Evolutionary conservation across 2,797 vertebrate genomes (phyloP).

Genomic region (Melanotaenia nigrans): DNA sequence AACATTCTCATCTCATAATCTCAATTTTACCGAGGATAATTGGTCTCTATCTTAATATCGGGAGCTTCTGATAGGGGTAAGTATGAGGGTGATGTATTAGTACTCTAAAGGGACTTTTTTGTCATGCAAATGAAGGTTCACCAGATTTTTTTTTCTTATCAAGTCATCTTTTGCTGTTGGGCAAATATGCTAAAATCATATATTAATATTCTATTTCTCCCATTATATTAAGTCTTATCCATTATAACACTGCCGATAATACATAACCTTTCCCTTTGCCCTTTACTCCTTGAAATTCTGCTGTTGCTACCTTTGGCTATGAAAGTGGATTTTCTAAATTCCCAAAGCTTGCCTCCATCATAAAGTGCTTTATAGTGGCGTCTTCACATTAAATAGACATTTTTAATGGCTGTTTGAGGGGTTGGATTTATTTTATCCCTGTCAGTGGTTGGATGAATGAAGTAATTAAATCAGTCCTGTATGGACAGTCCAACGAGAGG

Average conservation of each 20-base stretch:
- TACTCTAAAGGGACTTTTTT: conserved; percentile 66
- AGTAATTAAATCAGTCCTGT: conserved; percentile 73
- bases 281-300: conserved; percentile 42
- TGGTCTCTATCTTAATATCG: conserved; percentile 62
- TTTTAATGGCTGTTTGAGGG: conserved; percentile 59
- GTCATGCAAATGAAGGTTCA: conserved; percentile 71
- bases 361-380: conserved; percentile 46
- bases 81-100: conserved; percentile 53
- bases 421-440: conserved; percentile 46
- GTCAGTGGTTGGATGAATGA: conserved; percentile 39
- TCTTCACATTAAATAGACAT: conserved; percentile 61
- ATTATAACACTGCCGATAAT: conserved; percentile 56
- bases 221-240: conserved; percentile 58
- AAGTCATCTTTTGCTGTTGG: conserved; percentile 75
- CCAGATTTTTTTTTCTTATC: conserved; percentile 69
- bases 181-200: conserved; percentile 74
- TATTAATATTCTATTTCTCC: conserved; percentile 70
- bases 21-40: conserved; percentile 48
- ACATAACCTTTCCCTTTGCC: conserved; percentile 56
- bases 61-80: conserved; percentile 56
- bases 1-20: conserved; percentile 34
- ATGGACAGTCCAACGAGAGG: conserved; percentile 66
- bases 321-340: conserved; percentile 50
- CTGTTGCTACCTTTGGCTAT: conserved; percentile 58
- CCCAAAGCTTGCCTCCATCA: conserved; percentile 57